These are phyloP conservation scores for Sphyrna mokarran DNA, from an alignment of 2,113 vertebrate genomes.

Conservation along the genomic window DNA sequence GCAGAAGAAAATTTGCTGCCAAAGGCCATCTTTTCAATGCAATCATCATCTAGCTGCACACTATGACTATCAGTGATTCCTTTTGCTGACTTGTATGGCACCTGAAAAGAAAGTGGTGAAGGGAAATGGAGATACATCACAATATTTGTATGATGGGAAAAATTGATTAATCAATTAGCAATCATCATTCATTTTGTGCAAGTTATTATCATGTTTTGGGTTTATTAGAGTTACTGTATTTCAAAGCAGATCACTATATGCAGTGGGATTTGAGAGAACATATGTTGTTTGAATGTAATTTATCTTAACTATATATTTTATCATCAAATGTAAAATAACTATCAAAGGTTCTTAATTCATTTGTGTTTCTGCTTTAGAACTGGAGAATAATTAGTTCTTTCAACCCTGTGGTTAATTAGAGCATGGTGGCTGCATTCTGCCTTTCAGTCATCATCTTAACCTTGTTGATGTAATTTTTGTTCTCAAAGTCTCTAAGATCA, in stretches of 20 bases:
- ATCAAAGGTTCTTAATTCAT: not conserved
- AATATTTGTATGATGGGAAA: not conserved
- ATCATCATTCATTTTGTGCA: not conserved
- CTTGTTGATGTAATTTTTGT: not conserved
- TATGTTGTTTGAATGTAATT: not conserved
- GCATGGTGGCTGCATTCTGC: not conserved
- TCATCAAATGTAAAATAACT: not conserved
- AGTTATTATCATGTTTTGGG: not conserved
- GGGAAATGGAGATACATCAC: not conserved
- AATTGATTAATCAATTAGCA: not conserved
- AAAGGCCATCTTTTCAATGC: not conserved
- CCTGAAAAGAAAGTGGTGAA: not conserved
- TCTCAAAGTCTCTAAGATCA: not conserved
- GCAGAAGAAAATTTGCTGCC: too few species aligned
- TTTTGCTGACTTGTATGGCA: not conserved
- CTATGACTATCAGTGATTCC: not conserved
- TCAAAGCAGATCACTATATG: not conserved
- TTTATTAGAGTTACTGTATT: not conserved
- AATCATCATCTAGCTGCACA: not conserved
- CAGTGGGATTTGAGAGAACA: not conserved
- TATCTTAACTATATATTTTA: not conserved
- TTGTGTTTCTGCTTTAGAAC: not conserved
- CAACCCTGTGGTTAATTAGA: not conserved
- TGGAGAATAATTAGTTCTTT: not conserved
- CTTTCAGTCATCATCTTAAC: not conserved